Conservation (phyloP, 1,140 invertebrate species). For the Aphaenogaster rudis region DNA sequence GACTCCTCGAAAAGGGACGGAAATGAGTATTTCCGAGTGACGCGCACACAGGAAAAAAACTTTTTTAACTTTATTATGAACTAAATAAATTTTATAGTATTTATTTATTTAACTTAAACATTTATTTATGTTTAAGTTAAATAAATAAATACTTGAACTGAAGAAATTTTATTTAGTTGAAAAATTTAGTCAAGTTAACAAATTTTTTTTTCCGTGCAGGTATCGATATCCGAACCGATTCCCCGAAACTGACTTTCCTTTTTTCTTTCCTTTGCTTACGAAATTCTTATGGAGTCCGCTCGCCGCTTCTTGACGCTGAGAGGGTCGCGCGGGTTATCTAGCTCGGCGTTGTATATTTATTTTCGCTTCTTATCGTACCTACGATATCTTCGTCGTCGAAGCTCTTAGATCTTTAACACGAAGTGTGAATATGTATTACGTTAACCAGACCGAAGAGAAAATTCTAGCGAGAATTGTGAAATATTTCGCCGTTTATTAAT, state of each 20-base stretch:
- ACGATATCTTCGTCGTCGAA: not conserved
- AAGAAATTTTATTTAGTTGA: too few relatives aligned
- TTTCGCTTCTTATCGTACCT: constrained; percentile 41
- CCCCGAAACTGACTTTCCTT: too few relatives aligned
- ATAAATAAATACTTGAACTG: too few relatives aligned
- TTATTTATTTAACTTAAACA: too few relatives aligned
- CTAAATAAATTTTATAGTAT: too few relatives aligned
- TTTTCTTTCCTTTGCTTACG: not conserved
- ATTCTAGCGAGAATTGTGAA: not conserved
- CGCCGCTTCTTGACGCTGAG: constrained; percentile 5
- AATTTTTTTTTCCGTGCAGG: too few relatives aligned
- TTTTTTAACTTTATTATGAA: too few relatives aligned
- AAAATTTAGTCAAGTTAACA: too few relatives aligned
- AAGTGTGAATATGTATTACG: not conserved
- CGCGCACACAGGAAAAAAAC: too few relatives aligned
- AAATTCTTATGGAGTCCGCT: not conserved
- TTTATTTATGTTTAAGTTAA: too few relatives aligned
- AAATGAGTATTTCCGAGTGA: not conserved
- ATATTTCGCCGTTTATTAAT: constrained; percentile 5
- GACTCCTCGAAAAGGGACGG: not conserved
- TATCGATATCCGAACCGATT: too few relatives aligned
- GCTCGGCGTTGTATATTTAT: constrained; percentile 10
- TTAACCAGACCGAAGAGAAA: not conserved
- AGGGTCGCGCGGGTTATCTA: constrained; percentile 41
- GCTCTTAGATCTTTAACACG: not conserved